Evolutionary conservation across 2,888 invertebrate genomes (phyloP).

Genomic region (Agrotis puta): DNA sequence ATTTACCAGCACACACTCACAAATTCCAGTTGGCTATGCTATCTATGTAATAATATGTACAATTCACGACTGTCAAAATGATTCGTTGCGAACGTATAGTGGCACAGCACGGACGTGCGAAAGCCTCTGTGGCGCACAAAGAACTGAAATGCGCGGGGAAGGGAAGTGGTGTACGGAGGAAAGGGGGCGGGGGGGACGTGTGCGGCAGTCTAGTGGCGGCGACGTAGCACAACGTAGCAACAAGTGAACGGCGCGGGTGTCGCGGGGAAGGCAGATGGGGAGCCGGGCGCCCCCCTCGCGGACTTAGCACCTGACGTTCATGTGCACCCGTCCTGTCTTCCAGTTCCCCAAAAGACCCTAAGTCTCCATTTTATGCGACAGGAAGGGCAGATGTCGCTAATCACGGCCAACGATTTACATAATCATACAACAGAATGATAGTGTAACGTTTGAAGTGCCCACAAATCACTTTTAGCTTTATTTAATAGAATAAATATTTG

Average conservation of each 20-base stretch:
- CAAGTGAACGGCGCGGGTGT: slow-evolving; percentile 88
- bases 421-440: slow-evolving; percentile 51
- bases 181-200: slow-evolving; percentile 77
- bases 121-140: slow-evolving; percentile 87
- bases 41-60: slow-evolving; percentile 70
- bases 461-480: slow-evolving; percentile 15
- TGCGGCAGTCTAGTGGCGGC: slow-evolving; percentile 82
- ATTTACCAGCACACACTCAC: slow-evolving; percentile 82
- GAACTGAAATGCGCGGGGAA: slow-evolving; percentile 89
- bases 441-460: slow-evolving; percentile 16
- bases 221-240: slow-evolving; percentile 87
- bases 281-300: slow-evolving; percentile 72
- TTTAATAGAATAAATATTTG: slow-evolving; percentile 8
- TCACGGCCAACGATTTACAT: slow-evolving; percentile 67
- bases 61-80: slow-evolving; percentile 80
- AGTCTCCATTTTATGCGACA: slow-evolving; percentile 71
- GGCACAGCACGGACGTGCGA: slow-evolving; percentile 82
- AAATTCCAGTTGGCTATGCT: slow-evolving; percentile 78
- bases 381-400: slow-evolving; percentile 85
- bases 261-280: slow-evolving; percentile 73
- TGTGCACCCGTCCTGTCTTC: slow-evolving; percentile 75
- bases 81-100: slow-evolving; percentile 74
- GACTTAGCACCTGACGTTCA: slow-evolving; percentile 85
- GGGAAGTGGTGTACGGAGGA: slow-evolving; percentile 79
- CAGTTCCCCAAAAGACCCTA: slow-evolving; percentile 65